Conservation (phyloP, 2,888 invertebrate genomes). For the Germaria angustata region DNA sequence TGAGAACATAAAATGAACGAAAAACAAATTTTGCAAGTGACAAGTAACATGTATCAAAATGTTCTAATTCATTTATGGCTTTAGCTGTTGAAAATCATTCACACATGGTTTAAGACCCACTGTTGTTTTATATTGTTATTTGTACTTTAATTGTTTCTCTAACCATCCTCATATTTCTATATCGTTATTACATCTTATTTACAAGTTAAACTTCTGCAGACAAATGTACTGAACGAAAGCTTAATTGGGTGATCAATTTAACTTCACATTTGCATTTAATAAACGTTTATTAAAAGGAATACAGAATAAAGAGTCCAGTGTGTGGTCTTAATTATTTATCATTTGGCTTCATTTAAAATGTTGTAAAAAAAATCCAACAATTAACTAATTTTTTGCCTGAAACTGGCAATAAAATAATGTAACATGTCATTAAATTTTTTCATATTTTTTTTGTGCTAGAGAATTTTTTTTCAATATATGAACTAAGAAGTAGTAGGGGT, state of each 20-base stretch:
- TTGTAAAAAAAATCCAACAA: neutral
- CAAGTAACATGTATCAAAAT: too few relatives aligned
- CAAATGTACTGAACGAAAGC: constrained; percentile 38
- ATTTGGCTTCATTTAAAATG: neutral
- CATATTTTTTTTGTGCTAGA: neutral
- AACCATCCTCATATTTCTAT: neutral
- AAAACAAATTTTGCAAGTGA: constrained; percentile 1
- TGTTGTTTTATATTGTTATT: constrained; percentile 3
- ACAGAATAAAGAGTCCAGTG: constrained; percentile 19
- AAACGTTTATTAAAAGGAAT: constrained; percentile 14
- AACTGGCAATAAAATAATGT: constrained; percentile 3
- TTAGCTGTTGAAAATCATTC: too few relatives aligned
- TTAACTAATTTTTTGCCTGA: constrained; percentile 12
- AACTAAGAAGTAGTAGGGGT: too few relatives aligned
- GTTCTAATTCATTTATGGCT: too few relatives aligned
- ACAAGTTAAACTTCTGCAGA: constrained; percentile 22
- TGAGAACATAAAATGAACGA: too few relatives aligned
- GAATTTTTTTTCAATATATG: too few relatives aligned
- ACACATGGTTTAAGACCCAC: constrained; percentile 2
- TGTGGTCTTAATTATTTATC: constrained; percentile 43
- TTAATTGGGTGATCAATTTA: constrained; percentile 57
- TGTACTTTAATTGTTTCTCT: neutral
- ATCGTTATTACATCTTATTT: constrained; percentile 37
- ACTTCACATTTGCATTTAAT: constrained; percentile 55
- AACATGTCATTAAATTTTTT: constrained; percentile 11